Percentiles rank a stretch among this genome's conserved stretches.
These are phyloP conservation scores for Phymastichus coffea DNA, from an alignment of 1,140 invertebrate species.

Conservation along the genomic window DNA sequence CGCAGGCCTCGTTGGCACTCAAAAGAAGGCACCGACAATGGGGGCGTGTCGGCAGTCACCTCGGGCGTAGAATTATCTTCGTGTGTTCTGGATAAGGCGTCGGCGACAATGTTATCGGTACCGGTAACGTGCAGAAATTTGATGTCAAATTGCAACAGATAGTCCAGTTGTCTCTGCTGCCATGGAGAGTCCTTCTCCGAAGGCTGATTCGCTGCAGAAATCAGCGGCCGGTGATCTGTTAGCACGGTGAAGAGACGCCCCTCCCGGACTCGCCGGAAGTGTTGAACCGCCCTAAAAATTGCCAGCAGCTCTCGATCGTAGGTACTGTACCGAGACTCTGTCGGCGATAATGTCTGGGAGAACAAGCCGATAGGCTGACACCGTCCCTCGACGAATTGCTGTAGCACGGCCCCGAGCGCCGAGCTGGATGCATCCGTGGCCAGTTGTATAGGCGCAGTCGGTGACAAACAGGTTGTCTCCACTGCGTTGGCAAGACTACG, in stretches of 20 bases:
- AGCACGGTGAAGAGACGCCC: background rate
- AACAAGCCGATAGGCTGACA: conserved; percentile 34
- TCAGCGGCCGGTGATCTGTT: background rate
- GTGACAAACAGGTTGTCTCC: background rate
- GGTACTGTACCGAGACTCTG: background rate
- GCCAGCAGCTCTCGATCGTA: background rate
- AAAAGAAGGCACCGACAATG: background rate
- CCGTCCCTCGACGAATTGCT: background rate
- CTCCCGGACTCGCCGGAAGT: background rate
- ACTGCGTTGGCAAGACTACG: background rate
- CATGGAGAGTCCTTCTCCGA: background rate
- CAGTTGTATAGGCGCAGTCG: background rate
- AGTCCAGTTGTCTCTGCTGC: background rate
- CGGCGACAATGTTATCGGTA: background rate
- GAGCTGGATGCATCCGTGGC: background rate
- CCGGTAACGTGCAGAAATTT: background rate
- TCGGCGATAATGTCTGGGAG: conserved; percentile 22
- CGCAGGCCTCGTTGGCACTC: background rate
- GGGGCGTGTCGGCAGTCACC: background rate
- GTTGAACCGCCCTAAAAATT: background rate
- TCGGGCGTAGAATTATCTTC: background rate
- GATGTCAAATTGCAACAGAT: background rate
- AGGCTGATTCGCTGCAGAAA: background rate
- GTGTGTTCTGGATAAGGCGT: background rate
- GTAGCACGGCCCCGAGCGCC: background rate